These are phyloP conservation scores for Cavia porcellus DNA, from an alignment of 2,113 vertebrate species.

Conservation along the genomic window DNA sequence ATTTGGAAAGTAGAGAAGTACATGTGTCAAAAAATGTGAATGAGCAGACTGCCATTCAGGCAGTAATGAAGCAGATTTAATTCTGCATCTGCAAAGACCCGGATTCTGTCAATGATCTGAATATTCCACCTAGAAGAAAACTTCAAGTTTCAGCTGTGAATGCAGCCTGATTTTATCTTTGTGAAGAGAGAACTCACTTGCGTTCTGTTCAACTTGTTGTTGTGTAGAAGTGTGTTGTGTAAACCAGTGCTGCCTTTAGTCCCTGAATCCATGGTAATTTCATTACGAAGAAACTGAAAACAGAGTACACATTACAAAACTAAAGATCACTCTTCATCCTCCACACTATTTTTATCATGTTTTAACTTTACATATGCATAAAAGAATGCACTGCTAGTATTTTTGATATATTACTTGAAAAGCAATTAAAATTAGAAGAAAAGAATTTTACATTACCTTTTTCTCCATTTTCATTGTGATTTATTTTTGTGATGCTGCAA, in stretches of 20 bases:
- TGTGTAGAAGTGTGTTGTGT: no score
- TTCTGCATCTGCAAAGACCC: no score
- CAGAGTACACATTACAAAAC: not conserved
- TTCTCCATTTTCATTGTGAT: not conserved
- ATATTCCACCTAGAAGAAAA: not conserved
- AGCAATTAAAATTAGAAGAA: not conserved
- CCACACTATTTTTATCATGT: not conserved
- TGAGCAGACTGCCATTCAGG: not conserved
- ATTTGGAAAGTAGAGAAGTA: not conserved
- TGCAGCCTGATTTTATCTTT: not conserved
- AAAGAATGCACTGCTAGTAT: not conserved
- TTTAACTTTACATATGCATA: not conserved
- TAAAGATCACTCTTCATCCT: no score
- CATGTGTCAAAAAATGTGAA: not conserved
- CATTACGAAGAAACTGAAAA: not conserved
- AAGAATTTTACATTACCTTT: not conserved
- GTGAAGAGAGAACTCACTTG: not conserved
- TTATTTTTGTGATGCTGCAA: not conserved
- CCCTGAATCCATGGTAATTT: not conserved
- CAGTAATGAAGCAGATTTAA: not conserved
- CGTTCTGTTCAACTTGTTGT: no score
- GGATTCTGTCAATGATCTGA: not conserved
- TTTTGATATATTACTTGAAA: not conserved
- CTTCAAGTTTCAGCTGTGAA: not conserved
- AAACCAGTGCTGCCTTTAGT: not conserved